Conservation (phyloP, 1,140 invertebrate genomes). For the Drusus annulatus region DNA sequence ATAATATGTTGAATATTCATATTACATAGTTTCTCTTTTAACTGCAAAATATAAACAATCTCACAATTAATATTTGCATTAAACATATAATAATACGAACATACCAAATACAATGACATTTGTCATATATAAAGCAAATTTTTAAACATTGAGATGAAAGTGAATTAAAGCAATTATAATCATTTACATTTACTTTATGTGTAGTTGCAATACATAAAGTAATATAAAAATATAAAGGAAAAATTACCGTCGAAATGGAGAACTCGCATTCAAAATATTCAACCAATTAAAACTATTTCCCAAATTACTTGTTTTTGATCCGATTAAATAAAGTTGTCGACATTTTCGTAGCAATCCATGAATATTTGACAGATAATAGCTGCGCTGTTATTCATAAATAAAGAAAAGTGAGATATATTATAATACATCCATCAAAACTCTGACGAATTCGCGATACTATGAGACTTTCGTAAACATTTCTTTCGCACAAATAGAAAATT, state of each 20-base stretch:
- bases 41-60: conserved; percentile 11
- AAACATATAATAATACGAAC: too few relatives aligned
- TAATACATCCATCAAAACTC: conserved; percentile 39
- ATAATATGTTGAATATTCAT: conserved; percentile 37
- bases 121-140: not conserved
- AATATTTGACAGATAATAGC: conserved; percentile 35
- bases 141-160: not conserved
- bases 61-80: too few relatives aligned
- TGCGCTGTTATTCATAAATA: conserved; percentile 25
- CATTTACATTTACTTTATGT: not conserved
- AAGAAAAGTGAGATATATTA: conserved; percentile 23
- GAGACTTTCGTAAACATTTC: conserved; percentile 34
- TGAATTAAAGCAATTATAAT: not conserved
- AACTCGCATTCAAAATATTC: conserved; percentile 30
- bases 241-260: conserved; percentile 22
- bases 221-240: not conserved
- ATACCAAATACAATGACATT: not conserved
- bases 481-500: conserved; percentile 26
- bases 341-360: conserved; percentile 23
- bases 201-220: conserved; percentile 1
- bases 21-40: conserved; percentile 5
- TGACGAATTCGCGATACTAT: conserved; percentile 21
- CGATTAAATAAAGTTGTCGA: conserved; percentile 26
- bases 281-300: conserved; percentile 26
- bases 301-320: conserved; percentile 27